Base-by-base conservation (phyloP, 2,797 vertebrate species). In the Discoglossus pictus region DNA sequence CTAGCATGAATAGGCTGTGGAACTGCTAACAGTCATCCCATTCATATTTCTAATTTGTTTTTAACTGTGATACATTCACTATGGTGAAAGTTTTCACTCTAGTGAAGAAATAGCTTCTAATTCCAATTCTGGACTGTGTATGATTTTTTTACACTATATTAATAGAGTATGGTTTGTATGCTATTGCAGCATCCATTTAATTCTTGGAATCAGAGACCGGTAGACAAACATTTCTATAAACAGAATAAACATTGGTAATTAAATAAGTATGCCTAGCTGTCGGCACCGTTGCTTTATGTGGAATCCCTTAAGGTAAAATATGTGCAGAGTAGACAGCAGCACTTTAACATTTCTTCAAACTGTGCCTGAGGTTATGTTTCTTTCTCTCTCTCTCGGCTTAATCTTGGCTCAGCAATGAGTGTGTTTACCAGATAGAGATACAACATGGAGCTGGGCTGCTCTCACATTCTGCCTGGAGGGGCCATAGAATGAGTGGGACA, bases 381-480 rank as follows among this genome's bases (percentile, higher is more conserved):
- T 42, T 55, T 65, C 13, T 47, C 43, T 16, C 7, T 31, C 39
- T 6, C 59, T 47, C 42, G 21, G 39, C 25, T 43, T 68, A 61
- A 68, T 61, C 48, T 52, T 21, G 16, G 47, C 58, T 47, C 40
- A 54, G 43, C 27, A 18, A 56, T 39, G 61, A 24, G 31, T 51
- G 52, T 59, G 65, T 61, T 58, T 65, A 40, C 18, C 52, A 38
- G 35, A 51, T 59, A 51, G n/a, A 43, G 52, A 34, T 44, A 43
- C 12, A 40, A 13, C 11, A 40, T 13, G 20, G 60, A 58, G 25
- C 25, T 50, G 39, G 59, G 42, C 25, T 35, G 15, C n/a, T 58
- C 44, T 50, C 25, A 27, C 16, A 64, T 64, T 71, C 44, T 68
- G 68, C 79, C 79, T 58, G 3, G 24, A 36, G 74, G 77, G 68